A percentile compares a stretch with the other conserved stretches of the same genome.
These are phyloP conservation scores for Scaptodrosophila latifasciaeformis DNA, from an alignment of 2,888 invertebrate species.

Conservation along the genomic window DNA sequence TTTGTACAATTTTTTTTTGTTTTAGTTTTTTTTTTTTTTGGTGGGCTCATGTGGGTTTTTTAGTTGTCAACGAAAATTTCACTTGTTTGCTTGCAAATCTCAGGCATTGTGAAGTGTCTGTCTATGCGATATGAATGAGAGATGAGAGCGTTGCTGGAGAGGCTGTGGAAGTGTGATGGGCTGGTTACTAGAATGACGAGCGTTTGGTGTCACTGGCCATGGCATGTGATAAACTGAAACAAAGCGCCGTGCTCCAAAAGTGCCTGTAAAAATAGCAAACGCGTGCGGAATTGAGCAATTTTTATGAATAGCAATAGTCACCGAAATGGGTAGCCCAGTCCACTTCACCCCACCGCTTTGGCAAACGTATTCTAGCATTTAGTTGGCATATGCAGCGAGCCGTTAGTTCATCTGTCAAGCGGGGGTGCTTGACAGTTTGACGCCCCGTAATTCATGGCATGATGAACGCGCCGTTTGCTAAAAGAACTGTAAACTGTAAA, in stretches of 20 bases:
- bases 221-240: constrained; percentile 41
- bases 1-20: constrained; percentile 23
- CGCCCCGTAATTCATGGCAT: constrained; percentile 69
- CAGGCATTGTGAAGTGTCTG: constrained; percentile 13
- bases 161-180: constrained; percentile 5
- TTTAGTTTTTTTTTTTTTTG: constrained; percentile 25
- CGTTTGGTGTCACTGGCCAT: constrained; percentile 43
- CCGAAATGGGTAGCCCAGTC: constrained; percentile 38
- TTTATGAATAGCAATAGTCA: constrained; percentile 66
- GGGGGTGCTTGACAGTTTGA: constrained; percentile 64
- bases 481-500: background rate
- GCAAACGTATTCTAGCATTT: background rate
- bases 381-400: constrained; percentile 1
- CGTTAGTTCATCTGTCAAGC: constrained; percentile 58
- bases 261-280: constrained; percentile 58
- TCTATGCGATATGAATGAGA: constrained; percentile 1
- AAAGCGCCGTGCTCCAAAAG: constrained; percentile 31
- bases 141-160: too few species aligned
- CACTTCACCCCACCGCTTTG: background rate
- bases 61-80: constrained; percentile 69
- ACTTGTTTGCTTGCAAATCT: constrained; percentile 61
- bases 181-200: constrained; percentile 28
- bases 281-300: constrained; percentile 66
- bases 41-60: constrained; percentile 33
- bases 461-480: constrained; percentile 52